A percentile compares a stretch with the other conserved stretches of the same genome.
Evolutionary conservation across 2,113 vertebrate genomes (phyloP).

Genomic region (Onychostoma macrolepis): DNA sequence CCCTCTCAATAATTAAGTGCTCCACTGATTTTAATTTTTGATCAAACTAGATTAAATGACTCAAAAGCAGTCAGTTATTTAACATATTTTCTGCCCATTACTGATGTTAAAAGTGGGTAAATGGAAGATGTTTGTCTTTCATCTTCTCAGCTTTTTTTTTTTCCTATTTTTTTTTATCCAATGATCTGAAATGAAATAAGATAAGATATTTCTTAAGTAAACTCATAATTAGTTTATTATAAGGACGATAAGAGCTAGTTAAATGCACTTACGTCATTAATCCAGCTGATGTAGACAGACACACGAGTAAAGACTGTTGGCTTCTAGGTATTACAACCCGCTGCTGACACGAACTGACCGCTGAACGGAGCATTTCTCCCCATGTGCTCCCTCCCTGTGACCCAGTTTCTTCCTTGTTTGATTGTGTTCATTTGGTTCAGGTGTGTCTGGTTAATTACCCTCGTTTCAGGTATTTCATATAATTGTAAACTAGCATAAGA

Average conservation of each 20-base stretch:
- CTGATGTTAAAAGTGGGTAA: background rate
- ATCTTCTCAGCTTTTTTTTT: background rate
- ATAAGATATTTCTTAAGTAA: too few relatives aligned
- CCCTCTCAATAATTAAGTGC: too few relatives aligned
- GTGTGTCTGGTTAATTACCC: too few relatives aligned
- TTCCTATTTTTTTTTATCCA: slow-evolving; percentile 39
- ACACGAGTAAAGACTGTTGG: slow-evolving; percentile 91
- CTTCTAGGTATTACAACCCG: slow-evolving; percentile 82
- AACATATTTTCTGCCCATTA: too few relatives aligned
- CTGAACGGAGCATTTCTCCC: slow-evolving; percentile 60
- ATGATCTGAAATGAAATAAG: slow-evolving; percentile 40
- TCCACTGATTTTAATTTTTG: too few relatives aligned
- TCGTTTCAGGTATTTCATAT: too few relatives aligned
- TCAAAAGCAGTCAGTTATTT: too few relatives aligned
- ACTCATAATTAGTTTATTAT: background rate
- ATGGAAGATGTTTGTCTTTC: background rate
- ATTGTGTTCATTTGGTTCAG: too few relatives aligned
- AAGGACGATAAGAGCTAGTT: background rate
- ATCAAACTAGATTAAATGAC: too few relatives aligned
- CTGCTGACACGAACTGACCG: slow-evolving; percentile 80
- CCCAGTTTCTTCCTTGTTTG: too few relatives aligned
- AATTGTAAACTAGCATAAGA: too few relatives aligned
- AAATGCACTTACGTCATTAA: slow-evolving; percentile 74
- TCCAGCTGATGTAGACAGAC: slow-evolving; percentile 88
- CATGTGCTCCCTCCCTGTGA: too few relatives aligned